These are phyloP conservation scores for Hesperia comma DNA, from an alignment of 2,888 invertebrate species.

Conservation along the genomic window DNA sequence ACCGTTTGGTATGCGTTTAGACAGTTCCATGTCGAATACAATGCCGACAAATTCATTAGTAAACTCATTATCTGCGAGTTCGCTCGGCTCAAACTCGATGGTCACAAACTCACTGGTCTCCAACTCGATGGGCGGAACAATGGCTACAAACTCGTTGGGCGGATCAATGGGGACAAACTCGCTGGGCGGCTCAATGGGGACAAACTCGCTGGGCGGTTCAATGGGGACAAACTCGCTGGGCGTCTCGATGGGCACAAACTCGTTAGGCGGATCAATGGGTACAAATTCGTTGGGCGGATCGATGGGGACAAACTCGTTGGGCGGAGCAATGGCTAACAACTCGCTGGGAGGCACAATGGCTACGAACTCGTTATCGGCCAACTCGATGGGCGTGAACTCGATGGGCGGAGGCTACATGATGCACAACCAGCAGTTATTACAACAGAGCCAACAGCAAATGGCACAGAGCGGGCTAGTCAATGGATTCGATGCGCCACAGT, in stretches of 20 bases:
- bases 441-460: slow-evolving; percentile 57
- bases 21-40: slow-evolving; percentile 57
- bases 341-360: slow-evolving; percentile 35
- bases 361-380: slow-evolving; percentile 41
- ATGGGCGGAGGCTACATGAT: slow-evolving; percentile 58
- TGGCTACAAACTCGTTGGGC: slow-evolving; percentile 45
- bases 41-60: slow-evolving; percentile 50
- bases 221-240: slow-evolving; percentile 35
- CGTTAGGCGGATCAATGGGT: slow-evolving; percentile 41
- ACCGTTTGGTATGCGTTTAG: slow-evolving; percentile 80
- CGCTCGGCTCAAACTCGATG: slow-evolving; percentile 41
- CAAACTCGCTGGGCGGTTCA: slow-evolving; percentile 12
- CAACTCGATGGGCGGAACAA: slow-evolving; percentile 7
- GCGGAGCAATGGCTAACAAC: slow-evolving; percentile 42
- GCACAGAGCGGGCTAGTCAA: slow-evolving; percentile 63
- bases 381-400: slow-evolving; percentile 43
- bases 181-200: slow-evolving; percentile 18
- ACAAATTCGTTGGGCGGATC: slow-evolving; percentile 7
- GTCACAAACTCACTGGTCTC: slow-evolving; percentile 21
- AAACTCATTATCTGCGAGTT: slow-evolving; percentile 48
- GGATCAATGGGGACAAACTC: slow-evolving; percentile 42
- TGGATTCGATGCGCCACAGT: slow-evolving; percentile 69
- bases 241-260: slow-evolving; percentile 40
- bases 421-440: slow-evolving; percentile 65
- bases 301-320: slow-evolving; percentile 44